phyloP scores from a whole-genome alignment of 2,888 invertebrate genomes.

The Brachycybe producta region DNA sequence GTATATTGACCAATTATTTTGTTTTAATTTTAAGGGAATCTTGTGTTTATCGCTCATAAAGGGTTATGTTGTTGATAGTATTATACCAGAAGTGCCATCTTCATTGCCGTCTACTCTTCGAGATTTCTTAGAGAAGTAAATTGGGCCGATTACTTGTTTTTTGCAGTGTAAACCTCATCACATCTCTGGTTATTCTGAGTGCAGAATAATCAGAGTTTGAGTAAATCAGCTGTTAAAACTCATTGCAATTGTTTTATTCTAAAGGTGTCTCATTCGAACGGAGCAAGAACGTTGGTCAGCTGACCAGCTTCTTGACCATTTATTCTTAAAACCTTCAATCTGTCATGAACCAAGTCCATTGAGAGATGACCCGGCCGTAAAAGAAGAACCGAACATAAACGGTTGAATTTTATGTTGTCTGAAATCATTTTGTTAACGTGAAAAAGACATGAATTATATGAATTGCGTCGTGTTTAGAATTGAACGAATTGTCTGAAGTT shows the following conservation, averaged over 20 bases:
- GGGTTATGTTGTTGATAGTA: conserved; percentile 40
- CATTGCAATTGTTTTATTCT: conserved; percentile 9
- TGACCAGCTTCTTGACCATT: conserved; percentile 59
- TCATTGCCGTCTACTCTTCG: conserved; percentile 47
- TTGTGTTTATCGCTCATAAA: conserved; percentile 52
- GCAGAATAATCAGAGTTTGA: neutral
- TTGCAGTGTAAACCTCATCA: neutral
- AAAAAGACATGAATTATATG: too few species aligned
- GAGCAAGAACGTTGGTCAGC: conserved; percentile 62
- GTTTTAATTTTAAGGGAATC: conserved; percentile 39
- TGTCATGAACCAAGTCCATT: conserved; percentile 25
- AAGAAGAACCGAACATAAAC: neutral
- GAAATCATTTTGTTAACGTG: too few species aligned
- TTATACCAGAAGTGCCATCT: conserved; percentile 45
- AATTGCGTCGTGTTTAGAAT: conserved; percentile 24
- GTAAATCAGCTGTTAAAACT: neutral
- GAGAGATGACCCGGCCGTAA: neutral
- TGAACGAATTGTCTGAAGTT: neutral
- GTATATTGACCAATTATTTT: conserved; percentile 12
- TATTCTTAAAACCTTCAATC: conserved; percentile 46
- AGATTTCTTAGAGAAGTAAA: conserved; percentile 58
- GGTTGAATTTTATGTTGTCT: neutral
- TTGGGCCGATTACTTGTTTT: conserved; percentile 9
- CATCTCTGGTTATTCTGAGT: neutral
- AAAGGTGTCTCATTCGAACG: conserved; percentile 48